Conservation (phyloP, 92 coral and sea anemone species). For the Parazoanthus darwini region DNA sequence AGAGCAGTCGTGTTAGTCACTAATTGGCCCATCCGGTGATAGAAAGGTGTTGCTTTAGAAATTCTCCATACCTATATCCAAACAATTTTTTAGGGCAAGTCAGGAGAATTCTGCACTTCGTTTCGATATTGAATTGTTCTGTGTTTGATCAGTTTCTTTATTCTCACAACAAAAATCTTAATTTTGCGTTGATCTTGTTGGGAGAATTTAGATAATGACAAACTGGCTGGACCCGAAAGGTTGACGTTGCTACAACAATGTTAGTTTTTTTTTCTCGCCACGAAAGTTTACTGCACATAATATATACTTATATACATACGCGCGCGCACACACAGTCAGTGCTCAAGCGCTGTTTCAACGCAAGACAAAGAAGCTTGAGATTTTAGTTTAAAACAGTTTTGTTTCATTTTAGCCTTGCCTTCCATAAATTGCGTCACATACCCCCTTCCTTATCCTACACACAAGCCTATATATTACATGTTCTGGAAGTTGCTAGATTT, state of each 20-base stretch:
- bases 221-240: too few species aligned
- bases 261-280: neutral
- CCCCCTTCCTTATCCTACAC: neutral
- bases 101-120: too few species aligned
- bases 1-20: neutral
- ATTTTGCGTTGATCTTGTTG: too few species aligned
- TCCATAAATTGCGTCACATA: neutral
- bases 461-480: neutral
- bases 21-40: neutral
- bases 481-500: neutral
- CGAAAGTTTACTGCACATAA: neutral
- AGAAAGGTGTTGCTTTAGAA: too few species aligned
- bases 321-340: neutral
- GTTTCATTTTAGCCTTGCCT: neutral
- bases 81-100: too few species aligned
- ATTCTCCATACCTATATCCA: too few species aligned
- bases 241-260: neutral
- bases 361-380: neutral
- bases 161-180: too few species aligned
- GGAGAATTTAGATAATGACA: too few species aligned
- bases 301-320: too few species aligned
- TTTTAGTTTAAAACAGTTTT: neutral
- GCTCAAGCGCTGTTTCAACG: neutral
- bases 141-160: too few species aligned
- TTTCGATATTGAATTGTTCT: too few species aligned